phyloP scores from a whole-genome alignment of 2,113 vertebrate genomes.

The Microtus oregoni region DNA sequence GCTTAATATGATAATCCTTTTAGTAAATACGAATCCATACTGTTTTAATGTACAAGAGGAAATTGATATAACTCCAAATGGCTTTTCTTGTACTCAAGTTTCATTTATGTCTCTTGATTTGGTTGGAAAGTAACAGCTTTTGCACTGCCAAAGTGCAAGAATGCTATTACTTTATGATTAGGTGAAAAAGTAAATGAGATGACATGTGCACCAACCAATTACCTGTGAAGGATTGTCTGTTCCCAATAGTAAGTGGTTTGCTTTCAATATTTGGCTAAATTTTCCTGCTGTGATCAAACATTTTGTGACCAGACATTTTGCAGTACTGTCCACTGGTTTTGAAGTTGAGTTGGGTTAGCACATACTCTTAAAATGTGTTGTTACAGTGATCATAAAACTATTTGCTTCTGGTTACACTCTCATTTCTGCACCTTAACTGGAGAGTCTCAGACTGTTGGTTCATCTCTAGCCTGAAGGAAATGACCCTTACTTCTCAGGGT shows the following conservation, averaged over 20 bases:
- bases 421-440: not conserved
- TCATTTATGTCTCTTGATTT: conserved; percentile 21
- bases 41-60: conserved; percentile 6
- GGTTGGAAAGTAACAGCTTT: conserved; percentile 16
- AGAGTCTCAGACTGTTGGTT: not conserved
- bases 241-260: not conserved
- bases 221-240: not conserved
- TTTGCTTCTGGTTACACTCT: not conserved
- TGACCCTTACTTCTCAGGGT: not conserved
- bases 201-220: not conserved
- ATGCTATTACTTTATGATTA: not conserved
- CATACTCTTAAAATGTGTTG: not conserved
- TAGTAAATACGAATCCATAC: conserved; percentile 16
- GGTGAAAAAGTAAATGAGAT: conserved; percentile 18
- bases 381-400: not conserved
- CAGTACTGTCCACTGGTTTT: not conserved
- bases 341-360: not conserved
- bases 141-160: not conserved
- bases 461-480: not conserved
- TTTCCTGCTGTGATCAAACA: not conserved
- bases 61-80: not conserved
- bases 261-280: conserved; percentile 22
- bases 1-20: not conserved
- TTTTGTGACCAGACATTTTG: not conserved
- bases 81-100: conserved; percentile 24